phyloP scores from a whole-genome alignment of 2,113 vertebrate species.

The Embiotoca jacksoni region DNA sequence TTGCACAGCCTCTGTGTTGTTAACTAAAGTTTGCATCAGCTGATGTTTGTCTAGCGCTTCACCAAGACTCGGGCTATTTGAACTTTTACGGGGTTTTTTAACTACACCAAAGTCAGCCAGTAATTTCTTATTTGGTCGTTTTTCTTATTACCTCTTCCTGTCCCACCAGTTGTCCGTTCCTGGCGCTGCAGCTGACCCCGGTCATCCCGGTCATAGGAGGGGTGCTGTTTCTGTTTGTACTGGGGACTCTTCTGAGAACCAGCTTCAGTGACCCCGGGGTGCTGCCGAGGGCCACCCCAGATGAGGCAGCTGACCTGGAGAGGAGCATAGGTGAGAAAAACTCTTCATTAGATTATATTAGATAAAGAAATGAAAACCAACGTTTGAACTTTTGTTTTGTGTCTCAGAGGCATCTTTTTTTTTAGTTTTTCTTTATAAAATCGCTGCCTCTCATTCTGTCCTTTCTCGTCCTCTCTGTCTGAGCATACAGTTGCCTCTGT shows the following conservation, averaged over 20 bases:
- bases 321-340: constrained; percentile 93
- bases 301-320: constrained; percentile 96
- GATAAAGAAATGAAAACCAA: neutral
- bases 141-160: constrained; percentile 45
- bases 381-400: constrained; percentile 54
- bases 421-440: too few relatives aligned
- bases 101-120: neutral
- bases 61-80: neutral
- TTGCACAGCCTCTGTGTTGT: neutral
- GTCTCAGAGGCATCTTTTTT: too few relatives aligned
- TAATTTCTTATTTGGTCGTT: neutral
- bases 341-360: neutral
- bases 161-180: constrained; percentile 89
- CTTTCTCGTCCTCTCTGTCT: too few relatives aligned
- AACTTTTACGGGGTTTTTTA: neutral
- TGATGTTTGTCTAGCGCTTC: constrained; percentile 5
- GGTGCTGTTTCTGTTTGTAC: constrained; percentile 93
- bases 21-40: neutral
- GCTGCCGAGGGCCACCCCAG: constrained; percentile 91
- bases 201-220: constrained; percentile 93
- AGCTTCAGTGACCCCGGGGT: constrained; percentile 98
- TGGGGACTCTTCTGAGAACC: constrained; percentile 94
- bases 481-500: too few relatives aligned
- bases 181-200: constrained; percentile 90
- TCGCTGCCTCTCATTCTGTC: too few relatives aligned